Conservation (phyloP, 1,140 invertebrate genomes). For the Rhopalosiphum padi region DNA sequence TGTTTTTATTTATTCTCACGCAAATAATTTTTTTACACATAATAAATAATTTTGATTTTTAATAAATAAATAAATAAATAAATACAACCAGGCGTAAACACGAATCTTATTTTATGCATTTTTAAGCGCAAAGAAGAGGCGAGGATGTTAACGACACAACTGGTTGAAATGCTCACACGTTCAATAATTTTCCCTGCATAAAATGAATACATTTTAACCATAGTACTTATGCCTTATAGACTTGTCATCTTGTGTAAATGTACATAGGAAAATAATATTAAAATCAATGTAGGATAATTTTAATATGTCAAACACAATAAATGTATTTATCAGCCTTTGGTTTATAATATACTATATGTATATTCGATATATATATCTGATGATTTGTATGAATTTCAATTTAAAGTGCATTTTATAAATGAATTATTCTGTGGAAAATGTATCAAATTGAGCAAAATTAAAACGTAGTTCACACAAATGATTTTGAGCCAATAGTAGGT, state of each 20-base stretch:
- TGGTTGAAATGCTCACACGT: background rate
- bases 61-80: background rate
- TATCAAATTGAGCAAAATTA: background rate
- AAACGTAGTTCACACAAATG: background rate
- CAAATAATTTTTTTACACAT: background rate
- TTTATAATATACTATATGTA: background rate
- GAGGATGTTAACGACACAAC: background rate
- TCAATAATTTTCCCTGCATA: background rate
- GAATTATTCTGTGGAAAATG: background rate
- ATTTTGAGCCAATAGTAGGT: background rate
- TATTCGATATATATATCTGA: background rate
- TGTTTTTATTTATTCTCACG: background rate
- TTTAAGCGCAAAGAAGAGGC: background rate
- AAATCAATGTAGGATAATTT: background rate
- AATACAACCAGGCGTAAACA: background rate
- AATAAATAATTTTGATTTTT: background rate
- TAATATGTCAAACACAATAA: background rate
- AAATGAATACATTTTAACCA: background rate
- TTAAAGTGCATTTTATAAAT: background rate
- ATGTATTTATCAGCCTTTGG: background rate
- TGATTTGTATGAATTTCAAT: background rate
- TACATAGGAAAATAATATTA: background rate
- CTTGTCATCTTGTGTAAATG: background rate
- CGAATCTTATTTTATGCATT: background rate
- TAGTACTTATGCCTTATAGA: background rate